Base-by-base conservation (phyloP, 2,888 invertebrate species). In the Heterodera filipjevi region DNA sequence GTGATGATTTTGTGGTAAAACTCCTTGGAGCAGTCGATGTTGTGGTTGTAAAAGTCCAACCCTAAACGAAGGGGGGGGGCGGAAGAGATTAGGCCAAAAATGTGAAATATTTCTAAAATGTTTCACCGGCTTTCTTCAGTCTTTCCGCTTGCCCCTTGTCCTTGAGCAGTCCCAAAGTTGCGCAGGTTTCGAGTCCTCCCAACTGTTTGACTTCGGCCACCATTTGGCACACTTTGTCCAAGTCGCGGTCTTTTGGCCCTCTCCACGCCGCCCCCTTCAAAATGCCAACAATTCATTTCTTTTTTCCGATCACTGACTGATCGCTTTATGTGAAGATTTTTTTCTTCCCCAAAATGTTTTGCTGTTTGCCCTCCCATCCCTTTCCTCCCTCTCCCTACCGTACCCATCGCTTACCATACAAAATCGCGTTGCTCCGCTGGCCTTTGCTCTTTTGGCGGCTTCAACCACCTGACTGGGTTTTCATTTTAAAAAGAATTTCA, bases 121-220 rank as follows among this genome's bases (percentile, higher is more conserved):
- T 49, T 39, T 39, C 12, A 49, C 49, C 49, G 12, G 75, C 64
- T 39, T 27, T 35, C 68, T 75, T 75, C 39, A 75, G 59, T 27
- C 53, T 75, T 27, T 59, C 30, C 30, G 75, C 75, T 32, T 75
- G 75, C 33, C 30, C 27, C 46, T 75, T 33, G 53, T 75, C 32
- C 64, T 68, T 64, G 44, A 75, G 44, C 66, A 75, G 75, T 59
- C 77, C 77, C 39, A 77, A 75, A 0, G 77, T 77, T 19, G 64
- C 73, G 74, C 77, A 77, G 16, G 77, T 77, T 44, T 77, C 77
- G 33, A 77, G 49, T 16, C 66, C 66, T n/a, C 77, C 77, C 35
- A 77, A 35, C 39, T 71, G 49, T 30, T 73, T 71, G 19, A 77
- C 76, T 33, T 73, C 46, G 22, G 64, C 76, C 49, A 77, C 44